Evolutionary conservation across 2,797 vertebrate genomes (phyloP).

Genomic region (Rhinogobio ventralis): DNA sequence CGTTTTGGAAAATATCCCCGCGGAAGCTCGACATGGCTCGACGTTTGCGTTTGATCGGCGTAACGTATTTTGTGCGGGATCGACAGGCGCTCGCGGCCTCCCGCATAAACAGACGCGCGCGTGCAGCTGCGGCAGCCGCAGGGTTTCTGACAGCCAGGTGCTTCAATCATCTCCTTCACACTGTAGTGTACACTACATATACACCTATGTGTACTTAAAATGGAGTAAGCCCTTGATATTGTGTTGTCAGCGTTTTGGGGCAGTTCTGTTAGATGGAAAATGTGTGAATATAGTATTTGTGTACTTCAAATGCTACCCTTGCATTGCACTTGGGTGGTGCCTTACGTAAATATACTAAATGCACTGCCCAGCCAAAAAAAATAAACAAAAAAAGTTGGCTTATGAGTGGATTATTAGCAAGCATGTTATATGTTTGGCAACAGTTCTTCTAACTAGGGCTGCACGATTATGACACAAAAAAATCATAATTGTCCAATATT

Average conservation of each 20-base stretch:
- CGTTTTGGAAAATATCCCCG: slow-evolving; percentile 30
- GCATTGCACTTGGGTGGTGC: neutral
- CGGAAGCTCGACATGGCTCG: slow-evolving; percentile 17
- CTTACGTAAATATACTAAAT: neutral
- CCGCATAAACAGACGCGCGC: slow-evolving; percentile 46
- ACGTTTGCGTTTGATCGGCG: slow-evolving; percentile 21
- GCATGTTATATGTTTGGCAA: too few relatives aligned
- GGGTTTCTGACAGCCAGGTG: slow-evolving; percentile 54
- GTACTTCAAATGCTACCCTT: neutral
- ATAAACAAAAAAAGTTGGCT: neutral
- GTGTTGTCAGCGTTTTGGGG: slow-evolving; percentile 3
- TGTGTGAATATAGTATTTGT: neutral
- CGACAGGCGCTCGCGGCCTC: slow-evolving; percentile 47
- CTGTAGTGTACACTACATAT: neutral
- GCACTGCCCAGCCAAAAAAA: too few relatives aligned
- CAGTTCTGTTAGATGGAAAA: neutral
- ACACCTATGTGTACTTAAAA: neutral
- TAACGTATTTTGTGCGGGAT: slow-evolving; percentile 48
- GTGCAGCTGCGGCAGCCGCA: slow-evolving; percentile 32
- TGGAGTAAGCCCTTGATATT: neutral
- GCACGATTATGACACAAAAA: too few relatives aligned
- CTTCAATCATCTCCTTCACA: neutral
- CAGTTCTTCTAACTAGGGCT: too few relatives aligned
- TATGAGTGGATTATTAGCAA: neutral
- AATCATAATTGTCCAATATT: too few relatives aligned